Base-by-base conservation (phyloP, 1,140 invertebrate genomes). In the Drosophila nikananu region DNA sequence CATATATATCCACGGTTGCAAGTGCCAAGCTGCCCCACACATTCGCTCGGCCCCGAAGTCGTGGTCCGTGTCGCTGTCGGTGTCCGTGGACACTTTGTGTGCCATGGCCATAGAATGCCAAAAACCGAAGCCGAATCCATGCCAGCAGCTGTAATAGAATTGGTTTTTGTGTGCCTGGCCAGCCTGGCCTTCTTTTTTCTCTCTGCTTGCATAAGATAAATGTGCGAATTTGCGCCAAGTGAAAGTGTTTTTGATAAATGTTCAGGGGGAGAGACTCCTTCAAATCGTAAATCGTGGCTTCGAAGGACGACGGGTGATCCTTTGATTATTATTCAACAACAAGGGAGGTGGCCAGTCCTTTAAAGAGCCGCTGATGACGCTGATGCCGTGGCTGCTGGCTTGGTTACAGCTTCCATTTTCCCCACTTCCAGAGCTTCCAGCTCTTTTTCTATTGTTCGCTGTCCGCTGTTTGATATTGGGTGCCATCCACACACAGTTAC, bases 211-310 rank as follows among this genome's bases (percentile, higher is more conserved):
- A 66, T 76, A 78, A 77, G 74, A 77, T 77, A 78, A 77, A 77
- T 78, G 76, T 78, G 76, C 75, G 75, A 78, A 78, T 63, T 73
- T 80, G 68, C 54, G 52, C 59, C 48, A 80, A 80, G 77, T 74
- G 61, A 80, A 74, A 80, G 77, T 80, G 77, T 77, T 77, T 77
- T 77, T 77, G 74, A 77, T 77, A 77, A 77, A 77, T 77, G 73
- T 63, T 35, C 39, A n/a, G 27, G 23, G 17, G 27, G 49, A 49
- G 15, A 9, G 51, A 70, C 52, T 32, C 46, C 55, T 52, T 32
- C 51, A 58, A 55, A 57, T 63, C 59, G 72, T 76, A 76, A 76
- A 75, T 42, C 51, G 59, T 73, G 39, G 23, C 17, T 21, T 52
- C 39, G 66, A 67, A 67, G 62, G 62, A 39, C 61, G 27, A 15